Base-by-base conservation (phyloP, 2,888 invertebrate genomes). In the Lochmaea crataegi region DNA sequence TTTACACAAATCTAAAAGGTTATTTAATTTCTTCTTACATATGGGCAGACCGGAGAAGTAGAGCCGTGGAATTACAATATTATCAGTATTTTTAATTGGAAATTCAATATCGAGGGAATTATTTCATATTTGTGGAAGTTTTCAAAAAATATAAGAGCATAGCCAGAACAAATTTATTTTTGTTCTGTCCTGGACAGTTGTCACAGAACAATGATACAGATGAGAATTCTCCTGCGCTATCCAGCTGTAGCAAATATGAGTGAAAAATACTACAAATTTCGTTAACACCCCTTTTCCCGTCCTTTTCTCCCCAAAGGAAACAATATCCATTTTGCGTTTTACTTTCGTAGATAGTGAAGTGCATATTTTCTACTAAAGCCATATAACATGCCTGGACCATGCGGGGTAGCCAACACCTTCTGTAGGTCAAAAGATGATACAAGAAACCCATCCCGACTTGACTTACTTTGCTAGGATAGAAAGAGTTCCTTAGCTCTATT, bases 271-370 rank as follows among this genome's bases (percentile, higher is more conserved):
- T 75, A 61, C 77, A 76, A 61, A 79, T 79, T 67, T 80, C 77
- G 66, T 71, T 73, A 14, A n/a, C 41, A 2, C 78, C 79, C 57
- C 76, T 70, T 71, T 80, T 81, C 22, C 76, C 79, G 53, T 79
- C 76, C 57, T 77, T 78, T 64, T 82, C 81, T 16, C 75, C 79
- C 77, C 78, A 81, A 12, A 78, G 16, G 68, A 74, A 81, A 74
- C 82, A 81, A 74, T 65, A 76, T 57, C 75, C 81, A 48, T 80
- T 76, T 74, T 78, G 78, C 18, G 77, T 74, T 10, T 65, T 48
- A 53, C 76, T 80, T 76, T 82, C 81, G 65, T 82, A 82, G 16
- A 82, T 61, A 42, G 80, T 80, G 63, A 82, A 80, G 77, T 82
- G 79, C 78, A 72, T 82, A 81, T 77, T 82, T 83, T 69, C 81